A percentile compares a stretch with the other conserved stretches of the same genome.
Conservation (phyloP, 2,888 invertebrate genomes). For the Pilophorus perplexus region DNA sequence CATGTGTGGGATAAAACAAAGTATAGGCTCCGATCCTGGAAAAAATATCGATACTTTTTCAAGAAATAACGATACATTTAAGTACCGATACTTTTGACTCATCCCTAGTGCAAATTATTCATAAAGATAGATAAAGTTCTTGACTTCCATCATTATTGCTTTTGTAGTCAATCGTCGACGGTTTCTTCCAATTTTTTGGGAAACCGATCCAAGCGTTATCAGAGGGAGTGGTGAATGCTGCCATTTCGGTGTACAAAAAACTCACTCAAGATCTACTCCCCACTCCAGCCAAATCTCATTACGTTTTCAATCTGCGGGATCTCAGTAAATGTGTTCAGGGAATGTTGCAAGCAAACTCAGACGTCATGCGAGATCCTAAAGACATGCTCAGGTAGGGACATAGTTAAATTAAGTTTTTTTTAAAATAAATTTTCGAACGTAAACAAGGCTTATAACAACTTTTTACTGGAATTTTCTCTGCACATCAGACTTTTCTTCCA, state of each 20-base stretch:
- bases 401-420: too few species aligned
- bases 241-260: conserved; percentile 78
- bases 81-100: too few species aligned
- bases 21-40: too few species aligned
- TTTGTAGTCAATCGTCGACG: conserved; percentile 64
- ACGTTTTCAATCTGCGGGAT: conserved; percentile 88
- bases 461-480: too few species aligned
- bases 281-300: conserved; percentile 88
- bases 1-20: too few species aligned
- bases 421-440: not conserved
- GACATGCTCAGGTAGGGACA: conserved; percentile 67
- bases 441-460: too few species aligned
- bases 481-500: conserved; percentile 76
- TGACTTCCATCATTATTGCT: too few species aligned
- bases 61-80: too few species aligned
- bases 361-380: conserved; percentile 64
- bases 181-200: conserved; percentile 76
- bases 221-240: conserved; percentile 74
- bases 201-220: conserved; percentile 65
- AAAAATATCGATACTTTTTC: too few species aligned
- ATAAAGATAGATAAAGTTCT: too few species aligned
- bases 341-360: conserved; percentile 77
- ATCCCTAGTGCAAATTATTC: too few species aligned
- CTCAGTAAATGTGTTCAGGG: conserved; percentile 88
- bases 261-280: conserved; percentile 79